These are phyloP conservation scores for Chrysopa pallens DNA, from an alignment of 1,140 invertebrate genomes.

Conservation along the genomic window DNA sequence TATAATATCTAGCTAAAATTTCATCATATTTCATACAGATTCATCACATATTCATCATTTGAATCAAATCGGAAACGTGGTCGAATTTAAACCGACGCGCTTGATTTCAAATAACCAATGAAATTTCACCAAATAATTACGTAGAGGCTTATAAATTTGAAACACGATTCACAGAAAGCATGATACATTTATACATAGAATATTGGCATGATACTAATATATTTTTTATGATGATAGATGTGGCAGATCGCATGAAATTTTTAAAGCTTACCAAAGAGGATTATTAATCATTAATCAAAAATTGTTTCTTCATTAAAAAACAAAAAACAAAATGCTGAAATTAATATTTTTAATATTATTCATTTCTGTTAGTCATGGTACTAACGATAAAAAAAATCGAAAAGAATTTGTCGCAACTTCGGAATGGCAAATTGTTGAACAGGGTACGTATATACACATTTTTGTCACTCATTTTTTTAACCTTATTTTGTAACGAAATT, in stretches of 20 bases:
- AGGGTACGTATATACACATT: constrained; percentile 24
- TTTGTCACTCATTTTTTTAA: constrained; percentile 1
- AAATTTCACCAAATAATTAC: not conserved
- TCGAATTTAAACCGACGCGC: too few species aligned
- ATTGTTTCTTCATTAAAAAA: not conserved
- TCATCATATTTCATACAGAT: too few species aligned
- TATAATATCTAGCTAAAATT: too few species aligned
- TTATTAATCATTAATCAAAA: not conserved
- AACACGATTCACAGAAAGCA: not conserved
- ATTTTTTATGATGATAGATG: too few species aligned
- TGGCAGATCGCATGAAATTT: too few species aligned
- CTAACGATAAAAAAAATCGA: constrained; percentile 15
- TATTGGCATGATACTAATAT: too few species aligned
- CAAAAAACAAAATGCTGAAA: not conserved
- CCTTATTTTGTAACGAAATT: constrained; percentile 9
- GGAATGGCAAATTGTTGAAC: constrained; percentile 38
- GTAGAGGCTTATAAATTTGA: not conserved
- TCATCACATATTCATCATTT: too few species aligned
- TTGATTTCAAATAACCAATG: too few species aligned
- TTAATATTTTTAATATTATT: not conserved
- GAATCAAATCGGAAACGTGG: too few species aligned
- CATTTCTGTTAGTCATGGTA: not conserved
- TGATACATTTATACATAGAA: too few species aligned
- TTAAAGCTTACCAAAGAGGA: too few species aligned
- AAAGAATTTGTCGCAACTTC: constrained; percentile 31